Evolutionary conservation across 2,797 vertebrate genomes (phyloP), one percentile per base, ranked within the genome.

Genomic region (Siniperca undulata): DNA sequence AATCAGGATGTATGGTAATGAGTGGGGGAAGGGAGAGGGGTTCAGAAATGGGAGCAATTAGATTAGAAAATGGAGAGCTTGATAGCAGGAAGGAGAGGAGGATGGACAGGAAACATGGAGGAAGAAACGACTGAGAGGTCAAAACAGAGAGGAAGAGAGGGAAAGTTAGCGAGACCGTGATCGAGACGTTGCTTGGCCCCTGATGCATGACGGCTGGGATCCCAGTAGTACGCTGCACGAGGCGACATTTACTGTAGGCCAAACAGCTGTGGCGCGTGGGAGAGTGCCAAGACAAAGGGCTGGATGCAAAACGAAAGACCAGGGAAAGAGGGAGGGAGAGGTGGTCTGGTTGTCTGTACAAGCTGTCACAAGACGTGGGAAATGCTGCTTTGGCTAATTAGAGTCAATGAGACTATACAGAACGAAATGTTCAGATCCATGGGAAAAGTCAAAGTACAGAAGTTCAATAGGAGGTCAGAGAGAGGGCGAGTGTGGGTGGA

Each of bases 1-100:
- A 90, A 91, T 94, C 89, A 88, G 81, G 89, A 86, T 68, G 66
- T 74, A 91, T 90, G 89, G 80, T 91, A 95, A 95, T 94, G 87
- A 89, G 64, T 11, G 58, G 38, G 59, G 72, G 48, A 64, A 69
- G 64, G 68, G 50, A 69, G 69, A 46, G 76, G 0, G 60, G 83
- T 84, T 86, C 76, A 78, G 77, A 74, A 70, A 78, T 52, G 72
- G 58, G 74, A 89, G 80, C 85, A 83, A 87, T 90, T 83, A 77
- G 44, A 86, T 84, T 52, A 68, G 55, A 68, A 85, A 79, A 70
- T 7, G n/a, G 38, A 74, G 52, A 78, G 13, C 22, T 70, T 30
- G 38, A 73, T 80, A 53, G 55, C 5, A 0, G 53, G 61, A 78
- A 1, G 53, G 27, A 50, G 59, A 48, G 16, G 44, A 38, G 34